Evolutionary conservation across 53 echinoderm and acorn worm genomes (phyloP).

Genomic region (Zoroaster sp.): DNA sequence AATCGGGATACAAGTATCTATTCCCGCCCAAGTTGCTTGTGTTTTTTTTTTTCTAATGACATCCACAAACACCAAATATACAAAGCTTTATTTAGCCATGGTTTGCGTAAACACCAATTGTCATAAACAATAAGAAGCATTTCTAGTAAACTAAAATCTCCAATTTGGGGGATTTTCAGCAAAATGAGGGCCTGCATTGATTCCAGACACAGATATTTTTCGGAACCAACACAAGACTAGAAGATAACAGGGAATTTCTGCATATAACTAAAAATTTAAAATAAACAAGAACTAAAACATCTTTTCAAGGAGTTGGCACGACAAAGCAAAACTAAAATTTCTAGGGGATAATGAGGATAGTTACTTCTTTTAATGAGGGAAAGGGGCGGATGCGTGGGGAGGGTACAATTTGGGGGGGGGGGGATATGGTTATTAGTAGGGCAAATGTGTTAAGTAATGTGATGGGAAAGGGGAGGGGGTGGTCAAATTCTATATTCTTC

Average conservation of each 20-base stretch:
- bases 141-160: too few relatives aligned
- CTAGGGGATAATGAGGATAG: not conserved
- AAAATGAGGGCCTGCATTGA: too few relatives aligned
- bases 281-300: not conserved
- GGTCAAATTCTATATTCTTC: not conserved
- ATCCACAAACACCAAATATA: too few relatives aligned
- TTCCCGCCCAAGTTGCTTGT: too few relatives aligned
- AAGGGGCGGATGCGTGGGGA: not conserved
- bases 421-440: conserved; percentile 9
- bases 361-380: not conserved
- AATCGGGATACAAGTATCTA: too few relatives aligned
- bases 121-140: too few relatives aligned
- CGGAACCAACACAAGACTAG: not conserved
- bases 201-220: too few relatives aligned
- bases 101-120: too few relatives aligned
- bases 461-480: not conserved
- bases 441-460: conserved; percentile 35
- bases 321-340: not conserved
- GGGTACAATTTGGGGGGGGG: not conserved
- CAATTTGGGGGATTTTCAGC: too few relatives aligned
- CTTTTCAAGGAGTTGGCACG: not conserved
- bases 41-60: too few relatives aligned
- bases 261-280: not conserved
- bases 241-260: not conserved
- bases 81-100: too few relatives aligned